Conservation (phyloP, 2,888 invertebrate species). For the Synanthedon andrenaeformis region DNA sequence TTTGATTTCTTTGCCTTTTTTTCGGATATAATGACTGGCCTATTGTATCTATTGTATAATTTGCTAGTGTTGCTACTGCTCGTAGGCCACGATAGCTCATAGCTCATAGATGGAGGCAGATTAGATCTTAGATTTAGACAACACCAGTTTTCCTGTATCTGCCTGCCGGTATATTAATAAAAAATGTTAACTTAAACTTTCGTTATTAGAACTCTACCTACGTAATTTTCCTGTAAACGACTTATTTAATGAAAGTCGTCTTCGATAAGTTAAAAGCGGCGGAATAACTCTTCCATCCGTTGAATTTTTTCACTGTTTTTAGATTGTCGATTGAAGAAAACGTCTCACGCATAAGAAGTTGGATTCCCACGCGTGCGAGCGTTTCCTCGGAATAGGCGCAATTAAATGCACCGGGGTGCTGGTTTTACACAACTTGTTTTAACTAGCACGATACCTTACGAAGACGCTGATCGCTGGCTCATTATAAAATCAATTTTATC, state of each 20-base stretch:
- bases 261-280: slow-evolving; percentile 24
- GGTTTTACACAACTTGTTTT: not conserved
- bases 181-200: no score
- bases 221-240: slow-evolving; percentile 3
- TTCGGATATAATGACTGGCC: no score
- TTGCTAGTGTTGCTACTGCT: no score
- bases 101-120: no score
- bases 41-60: no score
- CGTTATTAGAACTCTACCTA: not conserved
- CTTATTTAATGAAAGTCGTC: slow-evolving; percentile 29
- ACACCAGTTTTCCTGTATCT: no score
- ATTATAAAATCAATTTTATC: not conserved
- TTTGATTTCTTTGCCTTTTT: no score
- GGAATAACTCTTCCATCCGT: slow-evolving; percentile 25
- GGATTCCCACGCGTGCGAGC: slow-evolving; percentile 54
- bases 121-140: no score
- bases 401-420: slow-evolving; percentile 25
- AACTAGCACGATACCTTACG: not conserved
- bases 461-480: not conserved
- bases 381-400: slow-evolving; percentile 37
- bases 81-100: no score
- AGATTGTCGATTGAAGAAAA: slow-evolving; percentile 37
- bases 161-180: no score
- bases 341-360: slow-evolving; percentile 51
- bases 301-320: slow-evolving; percentile 39